A percentile compares a stretch with the other conserved stretches of the same genome.
Evolutionary conservation across 2,113 vertebrate genomes (phyloP).

Genomic region (Caloenas nicobarica): DNA sequence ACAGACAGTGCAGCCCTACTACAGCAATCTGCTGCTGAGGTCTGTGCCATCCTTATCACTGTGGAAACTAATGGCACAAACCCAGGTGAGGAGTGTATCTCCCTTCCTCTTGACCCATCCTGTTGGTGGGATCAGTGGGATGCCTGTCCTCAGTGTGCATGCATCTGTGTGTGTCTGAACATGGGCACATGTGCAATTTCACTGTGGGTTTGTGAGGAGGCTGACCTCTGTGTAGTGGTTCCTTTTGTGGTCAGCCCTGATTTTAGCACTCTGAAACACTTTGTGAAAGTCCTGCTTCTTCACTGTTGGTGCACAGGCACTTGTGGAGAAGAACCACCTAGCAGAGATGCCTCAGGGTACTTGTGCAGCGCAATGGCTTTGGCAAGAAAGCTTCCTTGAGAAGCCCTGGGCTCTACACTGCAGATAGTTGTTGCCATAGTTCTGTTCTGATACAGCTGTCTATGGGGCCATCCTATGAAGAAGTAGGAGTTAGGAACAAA

Average conservation of each 20-base stretch:
- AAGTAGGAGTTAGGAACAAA: not conserved
- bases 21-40: slow-evolving; percentile 32
- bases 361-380: not conserved
- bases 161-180: not conserved
- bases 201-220: not conserved
- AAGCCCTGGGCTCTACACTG: not conserved
- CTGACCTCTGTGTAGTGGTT: not conserved
- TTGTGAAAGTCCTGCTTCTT: not conserved
- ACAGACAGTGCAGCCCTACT: slow-evolving; percentile 43
- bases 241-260: not conserved
- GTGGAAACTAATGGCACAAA: slow-evolving; percentile 75
- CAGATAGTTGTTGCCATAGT: not conserved
- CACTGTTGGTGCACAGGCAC: not conserved
- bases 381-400: not conserved
- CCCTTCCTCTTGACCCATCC: not conserved
- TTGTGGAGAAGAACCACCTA: not conserved
- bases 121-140: not conserved
- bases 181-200: not conserved
- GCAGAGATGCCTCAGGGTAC: not conserved
- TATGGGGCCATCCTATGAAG: not conserved
- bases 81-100: slow-evolving; percentile 31
- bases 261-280: not conserved
- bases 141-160: rapidly evolving
- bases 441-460: not conserved
- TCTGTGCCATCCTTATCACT: slow-evolving; percentile 43